phyloP scores from a whole-genome alignment of 2,113 vertebrate genomes.

The Scytalopus superciliaris region DNA sequence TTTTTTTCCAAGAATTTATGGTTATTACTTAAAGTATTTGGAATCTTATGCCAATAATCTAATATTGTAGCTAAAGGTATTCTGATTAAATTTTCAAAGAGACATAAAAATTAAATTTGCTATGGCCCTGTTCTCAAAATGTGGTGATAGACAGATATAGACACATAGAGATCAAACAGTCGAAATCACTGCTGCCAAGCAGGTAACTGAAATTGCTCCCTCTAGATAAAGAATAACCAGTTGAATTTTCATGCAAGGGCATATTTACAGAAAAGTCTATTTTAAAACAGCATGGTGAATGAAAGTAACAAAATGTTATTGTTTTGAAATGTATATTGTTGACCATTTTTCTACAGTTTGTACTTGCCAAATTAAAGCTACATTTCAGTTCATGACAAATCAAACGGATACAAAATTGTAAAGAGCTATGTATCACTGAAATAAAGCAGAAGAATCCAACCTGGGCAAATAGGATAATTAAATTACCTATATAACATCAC shows the following conservation, averaged over 20 bases:
- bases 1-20: background rate
- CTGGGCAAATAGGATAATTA: background rate
- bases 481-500: background rate
- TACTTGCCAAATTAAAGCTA: background rate
- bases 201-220: background rate
- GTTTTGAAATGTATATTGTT: background rate
- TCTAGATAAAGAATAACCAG: background rate
- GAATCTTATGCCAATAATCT: background rate
- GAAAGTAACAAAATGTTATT: background rate
- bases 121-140: background rate
- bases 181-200: background rate
- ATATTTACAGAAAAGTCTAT: background rate
- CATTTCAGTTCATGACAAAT: background rate
- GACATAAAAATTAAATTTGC: background rate
- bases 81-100: background rate
- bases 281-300: background rate
- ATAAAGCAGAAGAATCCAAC: background rate
- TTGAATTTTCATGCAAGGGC: background rate
- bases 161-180: background rate
- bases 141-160: background rate
- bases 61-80: background rate
- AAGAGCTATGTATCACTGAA: background rate
- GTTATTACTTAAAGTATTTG: background rate
- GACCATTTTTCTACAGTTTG: background rate
- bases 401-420: background rate